phyloP scores from a whole-genome alignment of 2,888 invertebrate species.

The Baccha elongata region DNA sequence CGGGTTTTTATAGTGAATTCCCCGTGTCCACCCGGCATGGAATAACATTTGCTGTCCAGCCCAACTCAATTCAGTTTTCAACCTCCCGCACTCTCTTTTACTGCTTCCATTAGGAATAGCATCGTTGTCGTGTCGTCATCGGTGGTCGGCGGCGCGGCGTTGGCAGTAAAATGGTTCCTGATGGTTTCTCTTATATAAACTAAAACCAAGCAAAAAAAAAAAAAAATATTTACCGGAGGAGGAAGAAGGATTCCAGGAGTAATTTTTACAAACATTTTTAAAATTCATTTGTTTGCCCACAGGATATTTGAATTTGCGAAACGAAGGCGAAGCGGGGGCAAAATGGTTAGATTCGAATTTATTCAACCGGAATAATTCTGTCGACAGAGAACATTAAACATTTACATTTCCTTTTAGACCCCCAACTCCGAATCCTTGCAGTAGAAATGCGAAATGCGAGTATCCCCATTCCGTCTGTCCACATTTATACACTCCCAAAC shows the following conservation, averaged over 20 bases:
- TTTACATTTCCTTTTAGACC: slow-evolving; percentile 72
- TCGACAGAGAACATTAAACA: slow-evolving; percentile 73
- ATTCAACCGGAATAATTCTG: slow-evolving; percentile 73
- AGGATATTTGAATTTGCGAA: slow-evolving; percentile 72
- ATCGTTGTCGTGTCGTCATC: neutral
- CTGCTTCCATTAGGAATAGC: too few relatives aligned
- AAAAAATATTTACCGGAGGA: too few relatives aligned
- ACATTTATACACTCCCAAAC: slow-evolving; percentile 19
- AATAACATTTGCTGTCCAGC: slow-evolving; percentile 52
- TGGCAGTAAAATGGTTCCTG: slow-evolving; percentile 61
- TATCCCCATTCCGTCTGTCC: slow-evolving; percentile 5
- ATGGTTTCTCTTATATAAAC: slow-evolving; percentile 6
- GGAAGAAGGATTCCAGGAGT: slow-evolving; percentile 56
- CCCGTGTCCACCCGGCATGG: slow-evolving; percentile 48
- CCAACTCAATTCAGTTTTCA: slow-evolving; percentile 23
- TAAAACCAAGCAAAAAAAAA: slow-evolving; percentile 19
- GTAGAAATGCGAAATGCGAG: neutral
- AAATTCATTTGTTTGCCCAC: slow-evolving; percentile 73
- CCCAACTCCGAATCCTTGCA: neutral
- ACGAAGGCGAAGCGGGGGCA: slow-evolving; percentile 34
- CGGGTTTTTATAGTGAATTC: slow-evolving; percentile 62
- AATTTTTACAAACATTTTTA: slow-evolving; percentile 73
- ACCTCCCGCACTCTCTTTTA: slow-evolving; percentile 1
- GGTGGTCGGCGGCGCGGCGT: slow-evolving; percentile 22
- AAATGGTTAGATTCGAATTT: slow-evolving; percentile 62